A percentile compares a stretch with the other conserved stretches of the same genome.
phyloP scores from a whole-genome alignment of 2,797 vertebrate species.

The Gymnocypris eckloni region DNA sequence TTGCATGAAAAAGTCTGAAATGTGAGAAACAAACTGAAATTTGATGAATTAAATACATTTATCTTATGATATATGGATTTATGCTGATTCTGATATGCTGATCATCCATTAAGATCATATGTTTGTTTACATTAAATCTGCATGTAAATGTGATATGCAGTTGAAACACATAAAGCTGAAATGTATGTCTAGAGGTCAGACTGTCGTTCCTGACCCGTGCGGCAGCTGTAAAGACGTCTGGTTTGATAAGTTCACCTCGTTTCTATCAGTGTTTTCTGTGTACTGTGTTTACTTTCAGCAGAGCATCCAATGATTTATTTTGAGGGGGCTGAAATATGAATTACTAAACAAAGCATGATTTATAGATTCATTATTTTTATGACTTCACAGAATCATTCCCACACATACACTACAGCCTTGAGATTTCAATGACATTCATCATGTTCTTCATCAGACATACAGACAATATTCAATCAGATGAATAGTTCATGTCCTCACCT shows the following conservation, averaged over 20 bases:
- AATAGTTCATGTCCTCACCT: neutral
- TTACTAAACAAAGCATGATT: conserved; percentile 5
- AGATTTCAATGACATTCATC: neutral
- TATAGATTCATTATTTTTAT: conserved; percentile 4
- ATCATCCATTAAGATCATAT: neutral
- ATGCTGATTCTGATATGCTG: too few species aligned
- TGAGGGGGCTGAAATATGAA: neutral
- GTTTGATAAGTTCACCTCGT: neutral
- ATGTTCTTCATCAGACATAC: neutral
- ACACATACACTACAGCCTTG: neutral
- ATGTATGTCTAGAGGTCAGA: neutral
- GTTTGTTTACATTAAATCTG: neutral
- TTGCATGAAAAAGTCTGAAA: too few species aligned
- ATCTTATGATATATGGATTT: too few species aligned
- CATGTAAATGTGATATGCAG: neutral
- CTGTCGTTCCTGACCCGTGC: neutral
- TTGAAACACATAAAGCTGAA: neutral
- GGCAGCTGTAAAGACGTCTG: neutral
- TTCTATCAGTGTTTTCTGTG: neutral
- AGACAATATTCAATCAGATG: neutral
- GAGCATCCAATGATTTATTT: neutral
- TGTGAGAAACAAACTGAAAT: too few species aligned
- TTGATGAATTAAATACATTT: too few species aligned
- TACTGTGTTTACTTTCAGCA: neutral
- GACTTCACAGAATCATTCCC: neutral